Evolutionary conservation across 2,888 invertebrate genomes (phyloP).

Genomic region (Hirtodrosophila histrioides): DNA sequence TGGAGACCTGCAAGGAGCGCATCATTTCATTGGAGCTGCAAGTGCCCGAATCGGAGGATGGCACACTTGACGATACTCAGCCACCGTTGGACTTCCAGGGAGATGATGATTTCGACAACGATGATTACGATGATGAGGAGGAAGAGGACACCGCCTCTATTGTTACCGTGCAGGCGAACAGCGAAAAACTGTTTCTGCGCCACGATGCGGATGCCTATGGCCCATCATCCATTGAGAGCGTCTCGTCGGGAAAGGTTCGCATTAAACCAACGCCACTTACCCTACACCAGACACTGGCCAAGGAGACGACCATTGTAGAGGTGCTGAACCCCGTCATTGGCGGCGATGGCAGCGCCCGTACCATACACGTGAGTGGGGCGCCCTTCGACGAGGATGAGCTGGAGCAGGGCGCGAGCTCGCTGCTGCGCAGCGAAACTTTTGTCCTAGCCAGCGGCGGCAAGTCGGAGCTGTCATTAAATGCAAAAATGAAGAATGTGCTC

Average conservation of each 20-base stretch:
- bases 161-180: slow-evolving; percentile 84
- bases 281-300: slow-evolving; percentile 81
- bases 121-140: slow-evolving; percentile 81
- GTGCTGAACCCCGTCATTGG: slow-evolving; percentile 84
- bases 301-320: slow-evolving; percentile 84
- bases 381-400: slow-evolving; percentile 61
- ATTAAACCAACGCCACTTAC: slow-evolving; percentile 77
- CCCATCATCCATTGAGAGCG: slow-evolving; percentile 78
- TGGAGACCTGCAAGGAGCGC: slow-evolving; percentile 95
- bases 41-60: slow-evolving; percentile 84
- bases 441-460: slow-evolving; percentile 55
- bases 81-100: slow-evolving; percentile 60
- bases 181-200: slow-evolving; percentile 83
- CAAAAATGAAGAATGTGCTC: slow-evolving; percentile 85
- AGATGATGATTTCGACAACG: slow-evolving; percentile 71
- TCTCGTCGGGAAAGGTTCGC: slow-evolving; percentile 73
- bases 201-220: slow-evolving; percentile 76
- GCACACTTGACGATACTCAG: slow-evolving; percentile 59
- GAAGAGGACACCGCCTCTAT: slow-evolving; percentile 86
- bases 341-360: slow-evolving; percentile 83
- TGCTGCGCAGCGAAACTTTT: slow-evolving; percentile 81
- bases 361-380: slow-evolving; percentile 83
- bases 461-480: slow-evolving; percentile 83
- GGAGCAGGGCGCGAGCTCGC: slow-evolving; percentile 54
- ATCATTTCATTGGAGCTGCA: slow-evolving; percentile 94